Conservation (phyloP, 1,140 invertebrate genomes). For the Tetranychus cinnabarinus region DNA sequence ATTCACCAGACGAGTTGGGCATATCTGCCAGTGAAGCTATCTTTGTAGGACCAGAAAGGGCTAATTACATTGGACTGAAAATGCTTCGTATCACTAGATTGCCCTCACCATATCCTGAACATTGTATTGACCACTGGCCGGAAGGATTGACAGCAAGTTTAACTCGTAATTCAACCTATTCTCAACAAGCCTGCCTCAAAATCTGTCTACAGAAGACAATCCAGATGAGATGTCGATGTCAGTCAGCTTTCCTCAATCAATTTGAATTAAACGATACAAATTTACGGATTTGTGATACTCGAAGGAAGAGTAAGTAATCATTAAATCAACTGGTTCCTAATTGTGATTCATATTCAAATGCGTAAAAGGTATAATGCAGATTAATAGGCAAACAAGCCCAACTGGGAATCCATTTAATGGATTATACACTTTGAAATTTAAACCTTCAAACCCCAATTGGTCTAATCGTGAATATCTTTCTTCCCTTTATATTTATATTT, state of each 20-base stretch:
- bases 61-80: conserved; percentile 11
- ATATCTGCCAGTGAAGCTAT: conserved; percentile 5
- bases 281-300: conserved; percentile 10
- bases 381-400: no score
- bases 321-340: no score
- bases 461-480: no score
- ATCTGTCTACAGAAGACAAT: conserved; percentile 11
- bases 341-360: no score
- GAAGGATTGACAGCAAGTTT: conserved; percentile 1
- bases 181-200: conserved; percentile 10
- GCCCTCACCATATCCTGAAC: conserved; percentile 10
- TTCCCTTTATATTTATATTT: no score
- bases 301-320: neutral
- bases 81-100: conserved; percentile 12
- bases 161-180: conserved; percentile 9
- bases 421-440: no score
- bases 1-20: conserved; percentile 10
- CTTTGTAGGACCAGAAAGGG: conserved; percentile 6
- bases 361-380: no score
- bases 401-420: no score
- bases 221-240: conserved; percentile 9
- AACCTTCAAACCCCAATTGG: no score
- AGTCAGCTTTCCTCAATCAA: conserved; percentile 9
- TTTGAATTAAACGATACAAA: conserved; percentile 7
- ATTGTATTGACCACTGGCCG: conserved; percentile 11